Percentiles rank a stretch among this genome's conserved stretches.
Conservation (phyloP, 1,140 invertebrate genomes). For the Drosophila busckii region DNA sequence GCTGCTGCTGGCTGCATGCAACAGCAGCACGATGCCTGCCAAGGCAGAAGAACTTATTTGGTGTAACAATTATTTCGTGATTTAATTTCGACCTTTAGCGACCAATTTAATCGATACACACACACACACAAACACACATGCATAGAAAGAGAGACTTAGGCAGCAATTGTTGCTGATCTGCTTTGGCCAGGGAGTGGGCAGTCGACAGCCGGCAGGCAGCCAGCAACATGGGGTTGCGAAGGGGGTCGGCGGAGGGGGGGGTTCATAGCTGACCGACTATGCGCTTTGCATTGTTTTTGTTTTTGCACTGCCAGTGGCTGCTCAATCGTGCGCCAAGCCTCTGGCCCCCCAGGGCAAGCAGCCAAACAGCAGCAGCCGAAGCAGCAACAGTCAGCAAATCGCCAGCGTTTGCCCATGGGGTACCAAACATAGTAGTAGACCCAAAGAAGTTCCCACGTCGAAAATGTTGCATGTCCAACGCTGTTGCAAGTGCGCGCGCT, state of each 20-base stretch:
- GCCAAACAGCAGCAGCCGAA: slow-evolving; percentile 1
- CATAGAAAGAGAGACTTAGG: not conserved
- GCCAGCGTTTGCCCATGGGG: slow-evolving; percentile 36
- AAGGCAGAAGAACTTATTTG: slow-evolving; percentile 68
- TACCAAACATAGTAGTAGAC: slow-evolving; percentile 34
- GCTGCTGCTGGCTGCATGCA: too few relatives aligned
- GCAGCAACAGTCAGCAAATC: slow-evolving; percentile 22
- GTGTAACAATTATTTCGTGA: slow-evolving; percentile 78
- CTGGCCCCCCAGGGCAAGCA: slow-evolving; percentile 49
- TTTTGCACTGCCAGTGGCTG: slow-evolving; percentile 50
- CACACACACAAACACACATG: slow-evolving; percentile 28
- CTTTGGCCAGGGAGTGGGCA: slow-evolving; percentile 52
- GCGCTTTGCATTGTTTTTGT: slow-evolving; percentile 53
- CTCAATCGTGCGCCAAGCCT: slow-evolving; percentile 64
- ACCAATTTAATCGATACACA: slow-evolving; percentile 74
- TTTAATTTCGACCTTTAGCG: slow-evolving; percentile 78
- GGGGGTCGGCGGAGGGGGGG: not conserved
- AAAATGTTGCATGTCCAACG: slow-evolving; percentile 27
- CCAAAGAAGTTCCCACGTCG: slow-evolving; percentile 69
- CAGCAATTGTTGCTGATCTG: slow-evolving; percentile 55
- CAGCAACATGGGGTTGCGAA: not conserved
- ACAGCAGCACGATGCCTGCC: slow-evolving; percentile 1
- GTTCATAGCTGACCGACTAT: slow-evolving; percentile 8
- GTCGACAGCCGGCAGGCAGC: slow-evolving; percentile 12
- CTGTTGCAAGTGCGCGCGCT: not conserved